Evolutionary conservation across 2,797 vertebrate species (phyloP).

Genomic region (Chloroceryle amazona): DNA sequence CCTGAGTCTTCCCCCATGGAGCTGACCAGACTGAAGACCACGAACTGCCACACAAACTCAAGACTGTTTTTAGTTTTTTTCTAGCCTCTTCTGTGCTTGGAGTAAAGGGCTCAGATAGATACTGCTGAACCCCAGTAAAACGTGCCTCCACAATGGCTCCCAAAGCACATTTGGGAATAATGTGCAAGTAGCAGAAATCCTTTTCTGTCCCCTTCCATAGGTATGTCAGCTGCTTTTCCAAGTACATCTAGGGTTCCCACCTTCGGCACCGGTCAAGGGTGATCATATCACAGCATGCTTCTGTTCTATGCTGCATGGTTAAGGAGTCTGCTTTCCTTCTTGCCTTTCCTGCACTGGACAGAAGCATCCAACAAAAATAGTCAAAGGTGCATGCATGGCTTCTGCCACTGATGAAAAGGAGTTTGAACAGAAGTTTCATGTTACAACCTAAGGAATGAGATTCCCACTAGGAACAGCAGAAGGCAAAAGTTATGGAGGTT

Average conservation of each 20-base stretch:
- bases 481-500: background rate
- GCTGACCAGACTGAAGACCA: background rate
- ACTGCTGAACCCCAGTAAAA: background rate
- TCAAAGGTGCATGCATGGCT: background rate
- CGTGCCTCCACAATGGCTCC: background rate
- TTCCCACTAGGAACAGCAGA: background rate
- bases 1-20: background rate
- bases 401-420: background rate
- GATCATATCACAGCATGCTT: rapidly evolving
- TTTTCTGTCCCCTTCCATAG: background rate
- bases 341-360: background rate
- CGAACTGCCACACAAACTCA: background rate
- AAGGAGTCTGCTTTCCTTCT: background rate
- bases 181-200: background rate
- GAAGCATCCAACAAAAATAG: background rate
- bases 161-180: background rate
- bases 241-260: background rate
- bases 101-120: background rate
- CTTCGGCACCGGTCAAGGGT: background rate
- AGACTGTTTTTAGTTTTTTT: background rate
- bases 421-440: background rate
- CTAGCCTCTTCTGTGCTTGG: background rate
- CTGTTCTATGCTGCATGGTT: background rate
- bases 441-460: background rate
- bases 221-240: background rate